Conservation (phyloP, 2,113 vertebrate genomes). For the Menidia beryllina region DNA sequence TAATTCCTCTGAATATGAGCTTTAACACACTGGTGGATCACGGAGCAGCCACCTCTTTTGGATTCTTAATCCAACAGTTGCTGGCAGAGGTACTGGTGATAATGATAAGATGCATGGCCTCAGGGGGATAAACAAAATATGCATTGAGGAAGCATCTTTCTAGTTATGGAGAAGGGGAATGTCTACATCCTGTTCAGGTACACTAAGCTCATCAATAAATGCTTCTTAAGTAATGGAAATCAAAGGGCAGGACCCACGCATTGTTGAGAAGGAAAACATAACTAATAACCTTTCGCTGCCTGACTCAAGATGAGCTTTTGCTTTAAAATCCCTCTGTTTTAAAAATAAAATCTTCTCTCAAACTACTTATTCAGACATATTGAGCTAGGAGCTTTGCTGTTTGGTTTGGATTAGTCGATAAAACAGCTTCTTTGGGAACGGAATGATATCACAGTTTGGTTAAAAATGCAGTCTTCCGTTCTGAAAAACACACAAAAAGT, state of each 20-base stretch:
- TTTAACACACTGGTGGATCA: conserved; percentile 31
- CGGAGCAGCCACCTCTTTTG: conserved; percentile 55
- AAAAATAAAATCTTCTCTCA: no score
- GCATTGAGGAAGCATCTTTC: conserved; percentile 34
- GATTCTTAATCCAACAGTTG: conserved; percentile 62
- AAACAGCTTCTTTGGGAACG: no score
- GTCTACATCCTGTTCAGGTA: conserved; percentile 16
- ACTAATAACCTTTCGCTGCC: no score
- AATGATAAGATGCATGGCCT: conserved; percentile 73
- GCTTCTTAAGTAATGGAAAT: not conserved
- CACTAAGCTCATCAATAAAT: conserved; percentile 15
- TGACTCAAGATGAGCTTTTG: not conserved
- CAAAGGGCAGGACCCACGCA: not conserved
- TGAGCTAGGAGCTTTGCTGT: no score
- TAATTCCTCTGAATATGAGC: conserved; percentile 56
- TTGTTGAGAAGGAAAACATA: not conserved
- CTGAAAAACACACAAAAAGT: not conserved
- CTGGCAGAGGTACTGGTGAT: conserved; percentile 64
- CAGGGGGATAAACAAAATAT: conserved; percentile 50
- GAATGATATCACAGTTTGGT: no score
- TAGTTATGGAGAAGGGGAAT: conserved; percentile 38
- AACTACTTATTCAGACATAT: no score
- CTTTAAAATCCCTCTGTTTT: not conserved
- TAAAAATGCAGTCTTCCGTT: not conserved
- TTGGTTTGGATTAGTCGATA: no score